Evolutionary conservation across 1,140 invertebrate species (phyloP).

Genomic region (Heliconius himera): DNA sequence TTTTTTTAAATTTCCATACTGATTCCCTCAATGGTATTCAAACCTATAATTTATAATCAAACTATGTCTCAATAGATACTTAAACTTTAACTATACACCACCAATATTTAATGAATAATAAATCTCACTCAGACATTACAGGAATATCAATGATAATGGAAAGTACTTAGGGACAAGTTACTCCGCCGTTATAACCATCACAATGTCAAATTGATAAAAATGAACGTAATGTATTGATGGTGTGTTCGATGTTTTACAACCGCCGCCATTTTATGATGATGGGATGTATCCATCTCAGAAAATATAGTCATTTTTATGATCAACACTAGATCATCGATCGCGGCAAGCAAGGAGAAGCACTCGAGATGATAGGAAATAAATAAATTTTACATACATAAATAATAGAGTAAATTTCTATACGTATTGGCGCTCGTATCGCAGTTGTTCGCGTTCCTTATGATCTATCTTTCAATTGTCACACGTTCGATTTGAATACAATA

Average conservation of each 20-base stretch:
- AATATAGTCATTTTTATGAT: constrained; percentile 65
- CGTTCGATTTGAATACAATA: constrained; percentile 29
- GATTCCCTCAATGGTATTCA: too few relatives aligned
- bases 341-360: constrained; percentile 14
- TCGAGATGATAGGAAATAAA: constrained; percentile 33
- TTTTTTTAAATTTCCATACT: too few relatives aligned
- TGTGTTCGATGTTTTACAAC: constrained; percentile 54
- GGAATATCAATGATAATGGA: not conserved
- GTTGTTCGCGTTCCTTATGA: not conserved
- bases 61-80: not conserved
- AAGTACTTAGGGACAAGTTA: not conserved
- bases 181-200: constrained; percentile 16
- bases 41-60: not conserved
- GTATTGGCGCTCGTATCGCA: not conserved
- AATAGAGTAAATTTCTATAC: not conserved
- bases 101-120: not conserved
- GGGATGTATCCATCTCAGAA: constrained; percentile 54
- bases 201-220: constrained; percentile 44
- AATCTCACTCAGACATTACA: not conserved
- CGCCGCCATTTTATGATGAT: constrained; percentile 63
- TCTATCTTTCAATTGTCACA: constrained; percentile 13
- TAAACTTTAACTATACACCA: not conserved
- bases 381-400: constrained; percentile 17
- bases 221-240: constrained; percentile 48
- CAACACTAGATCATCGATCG: constrained; percentile 33